These are phyloP conservation scores for Drosophila emarginata DNA, from an alignment of 2,888 invertebrate genomes.

Conservation along the genomic window DNA sequence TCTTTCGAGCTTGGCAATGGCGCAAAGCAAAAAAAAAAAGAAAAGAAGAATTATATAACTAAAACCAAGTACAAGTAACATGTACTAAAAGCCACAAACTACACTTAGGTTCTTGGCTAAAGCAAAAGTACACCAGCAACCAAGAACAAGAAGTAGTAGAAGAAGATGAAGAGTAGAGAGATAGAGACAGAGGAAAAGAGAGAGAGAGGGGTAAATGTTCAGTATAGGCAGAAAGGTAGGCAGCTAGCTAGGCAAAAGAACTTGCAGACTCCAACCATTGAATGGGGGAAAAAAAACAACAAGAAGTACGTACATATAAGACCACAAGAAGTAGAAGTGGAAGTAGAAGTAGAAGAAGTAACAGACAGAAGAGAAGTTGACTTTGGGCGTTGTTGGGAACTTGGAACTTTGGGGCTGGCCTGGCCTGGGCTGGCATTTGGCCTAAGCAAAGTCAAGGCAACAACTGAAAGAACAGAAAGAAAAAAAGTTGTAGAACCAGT, in stretches of 20 bases:
- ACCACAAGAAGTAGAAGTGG: slow-evolving; percentile 22
- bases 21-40: slow-evolving; percentile 24
- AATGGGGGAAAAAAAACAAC: neutral
- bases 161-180: slow-evolving; percentile 10
- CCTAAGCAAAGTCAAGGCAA: slow-evolving; percentile 67
- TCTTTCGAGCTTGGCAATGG: slow-evolving; percentile 53
- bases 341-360: slow-evolving; percentile 40
- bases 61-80: slow-evolving; percentile 42
- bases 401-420: slow-evolving; percentile 8
- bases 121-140: slow-evolving; percentile 14
- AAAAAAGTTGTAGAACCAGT: slow-evolving; percentile 52
- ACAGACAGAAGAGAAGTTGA: slow-evolving; percentile 50
- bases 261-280: slow-evolving; percentile 11
- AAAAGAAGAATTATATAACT: slow-evolving; percentile 67
- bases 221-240: neutral
- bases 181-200: slow-evolving; percentile 11
- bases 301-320: slow-evolving; percentile 19
- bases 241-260: slow-evolving; percentile 4
- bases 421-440: slow-evolving; percentile 62
- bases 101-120: slow-evolving; percentile 35
- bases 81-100: slow-evolving; percentile 52
- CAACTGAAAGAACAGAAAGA: slow-evolving; percentile 7
- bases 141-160: slow-evolving; percentile 57
- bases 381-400: slow-evolving; percentile 58
- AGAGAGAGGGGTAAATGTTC: neutral